A percentile compares a stretch with the other conserved stretches of the same genome.
Conservation (phyloP, 2,888 invertebrate genomes). For the Aspidapion aeneum region DNA sequence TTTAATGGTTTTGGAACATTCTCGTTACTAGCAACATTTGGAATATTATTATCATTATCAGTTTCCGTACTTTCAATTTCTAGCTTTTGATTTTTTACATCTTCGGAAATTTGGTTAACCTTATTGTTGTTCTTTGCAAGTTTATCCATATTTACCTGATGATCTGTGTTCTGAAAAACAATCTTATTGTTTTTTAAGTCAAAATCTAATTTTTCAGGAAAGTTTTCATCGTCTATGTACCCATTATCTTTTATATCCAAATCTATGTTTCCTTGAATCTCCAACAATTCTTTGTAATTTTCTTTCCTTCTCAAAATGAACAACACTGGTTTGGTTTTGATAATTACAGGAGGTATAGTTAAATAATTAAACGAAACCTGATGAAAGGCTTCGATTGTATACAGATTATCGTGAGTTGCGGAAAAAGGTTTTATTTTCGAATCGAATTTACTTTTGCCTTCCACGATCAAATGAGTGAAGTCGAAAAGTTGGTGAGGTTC, state of each 20-base stretch:
- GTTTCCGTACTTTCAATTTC: too few species aligned
- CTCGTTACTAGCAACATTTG: slow-evolving; percentile 14
- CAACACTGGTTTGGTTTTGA: slow-evolving; percentile 78
- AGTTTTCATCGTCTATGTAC: not conserved
- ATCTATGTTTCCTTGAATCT: slow-evolving; percentile 25
- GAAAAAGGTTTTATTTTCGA: slow-evolving; percentile 66
- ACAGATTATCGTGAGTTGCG: slow-evolving; percentile 70
- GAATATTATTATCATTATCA: too few species aligned
- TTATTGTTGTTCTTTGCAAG: too few species aligned
- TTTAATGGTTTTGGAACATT: slow-evolving; percentile 22
- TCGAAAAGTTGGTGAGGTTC: slow-evolving; percentile 62
- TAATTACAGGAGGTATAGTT: slow-evolving; percentile 71
- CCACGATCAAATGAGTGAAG: slow-evolving; percentile 77
- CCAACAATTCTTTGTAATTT: slow-evolving; percentile 52
- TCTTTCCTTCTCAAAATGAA: slow-evolving; percentile 71
- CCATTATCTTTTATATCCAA: not conserved
- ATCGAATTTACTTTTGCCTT: slow-evolving; percentile 80
- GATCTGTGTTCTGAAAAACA: too few species aligned
- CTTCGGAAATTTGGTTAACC: too few species aligned
- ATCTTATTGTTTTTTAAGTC: too few species aligned
- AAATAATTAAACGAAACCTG: slow-evolving; percentile 78
- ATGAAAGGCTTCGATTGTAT: slow-evolving; percentile 78
- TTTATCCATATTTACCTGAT: too few species aligned
- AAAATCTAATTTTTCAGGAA: not conserved
- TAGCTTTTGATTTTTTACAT: too few species aligned